Percentiles rank a stretch among this genome's conserved stretches.
phyloP scores from a whole-genome alignment of 92 coral and sea anemone species.

The Chrysogorgia sp. region DNA sequence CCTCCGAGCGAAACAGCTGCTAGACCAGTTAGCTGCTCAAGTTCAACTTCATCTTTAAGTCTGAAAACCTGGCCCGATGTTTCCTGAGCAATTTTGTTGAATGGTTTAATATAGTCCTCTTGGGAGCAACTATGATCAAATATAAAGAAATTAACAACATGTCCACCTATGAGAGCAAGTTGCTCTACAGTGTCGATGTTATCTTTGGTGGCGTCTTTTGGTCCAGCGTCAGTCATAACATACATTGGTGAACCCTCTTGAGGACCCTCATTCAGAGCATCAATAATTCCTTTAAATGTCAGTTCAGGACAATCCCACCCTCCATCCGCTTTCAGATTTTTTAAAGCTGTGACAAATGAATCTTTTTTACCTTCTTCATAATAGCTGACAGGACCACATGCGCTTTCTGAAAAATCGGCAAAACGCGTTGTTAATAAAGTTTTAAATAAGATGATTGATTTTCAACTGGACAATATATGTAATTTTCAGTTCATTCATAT shows the following conservation, averaged over 20 bases:
- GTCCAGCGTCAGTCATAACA: slow-evolving; percentile 23
- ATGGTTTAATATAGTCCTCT: slow-evolving; percentile 37
- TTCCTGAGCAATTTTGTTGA: slow-evolving; percentile 66
- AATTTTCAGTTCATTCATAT: too few relatives aligned
- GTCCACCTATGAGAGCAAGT: neutral
- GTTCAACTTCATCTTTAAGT: slow-evolving; percentile 58
- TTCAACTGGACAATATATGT: too few relatives aligned
- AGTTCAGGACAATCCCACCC: slow-evolving; percentile 41
- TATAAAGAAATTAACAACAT: slow-evolving; percentile 27
- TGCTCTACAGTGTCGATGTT: neutral
- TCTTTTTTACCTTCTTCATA: slow-evolving; percentile 2
- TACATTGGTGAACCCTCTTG: slow-evolving; percentile 22
- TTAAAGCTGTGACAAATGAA: slow-evolving; percentile 6
- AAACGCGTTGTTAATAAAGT: too few relatives aligned
- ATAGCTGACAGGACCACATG: slow-evolving; percentile 28
- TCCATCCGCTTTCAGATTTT: neutral
- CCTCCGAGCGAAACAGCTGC: slow-evolving; percentile 80
- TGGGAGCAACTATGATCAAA: neutral
- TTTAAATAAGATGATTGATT: too few relatives aligned
- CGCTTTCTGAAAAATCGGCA: neutral
- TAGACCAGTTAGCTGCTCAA: slow-evolving; percentile 64
- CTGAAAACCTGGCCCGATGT: slow-evolving; percentile 72
- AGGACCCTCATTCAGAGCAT: slow-evolving; percentile 28
- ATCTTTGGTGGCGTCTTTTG: slow-evolving; percentile 24
- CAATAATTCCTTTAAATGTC: slow-evolving; percentile 38